Evolutionary conservation across 35 echinoderm and acorn worm genomes (phyloP).

Genomic region (Heliocidaris erythrogramma): DNA sequence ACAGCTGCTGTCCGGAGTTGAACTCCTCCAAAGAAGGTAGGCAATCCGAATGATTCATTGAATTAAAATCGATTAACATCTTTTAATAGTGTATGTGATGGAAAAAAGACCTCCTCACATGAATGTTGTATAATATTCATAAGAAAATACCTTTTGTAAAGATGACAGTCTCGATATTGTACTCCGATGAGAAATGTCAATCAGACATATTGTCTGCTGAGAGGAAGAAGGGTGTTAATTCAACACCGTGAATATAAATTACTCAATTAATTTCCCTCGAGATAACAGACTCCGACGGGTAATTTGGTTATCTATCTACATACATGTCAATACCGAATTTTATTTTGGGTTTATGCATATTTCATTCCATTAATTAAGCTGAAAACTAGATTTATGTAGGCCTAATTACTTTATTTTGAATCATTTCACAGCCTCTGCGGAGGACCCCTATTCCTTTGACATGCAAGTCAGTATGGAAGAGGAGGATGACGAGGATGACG

Average conservation of each 20-base stretch:
- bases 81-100: no score
- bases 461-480: constrained; percentile 22
- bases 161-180: not conserved
- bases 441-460: constrained; percentile 20
- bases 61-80: no score
- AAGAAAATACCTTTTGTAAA: no score
- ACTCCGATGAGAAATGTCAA: not conserved
- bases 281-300: not conserved
- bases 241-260: not conserved
- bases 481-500: not conserved
- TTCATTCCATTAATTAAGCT: no score
- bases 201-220: not conserved
- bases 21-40: not conserved
- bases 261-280: not conserved
- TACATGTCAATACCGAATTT: not conserved
- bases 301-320: not conserved
- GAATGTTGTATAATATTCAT: no score
- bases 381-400: not conserved
- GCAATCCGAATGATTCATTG: no score
- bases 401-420: not conserved
- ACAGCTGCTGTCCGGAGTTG: not conserved
- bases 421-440: constrained; percentile 11
- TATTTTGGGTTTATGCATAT: not conserved
- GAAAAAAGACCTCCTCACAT: no score
- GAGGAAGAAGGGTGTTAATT: not conserved